A percentile compares a stretch with the other conserved stretches of the same genome.
Conservation (phyloP, 1,140 invertebrate species). For the Drosophila repleta region DNA sequence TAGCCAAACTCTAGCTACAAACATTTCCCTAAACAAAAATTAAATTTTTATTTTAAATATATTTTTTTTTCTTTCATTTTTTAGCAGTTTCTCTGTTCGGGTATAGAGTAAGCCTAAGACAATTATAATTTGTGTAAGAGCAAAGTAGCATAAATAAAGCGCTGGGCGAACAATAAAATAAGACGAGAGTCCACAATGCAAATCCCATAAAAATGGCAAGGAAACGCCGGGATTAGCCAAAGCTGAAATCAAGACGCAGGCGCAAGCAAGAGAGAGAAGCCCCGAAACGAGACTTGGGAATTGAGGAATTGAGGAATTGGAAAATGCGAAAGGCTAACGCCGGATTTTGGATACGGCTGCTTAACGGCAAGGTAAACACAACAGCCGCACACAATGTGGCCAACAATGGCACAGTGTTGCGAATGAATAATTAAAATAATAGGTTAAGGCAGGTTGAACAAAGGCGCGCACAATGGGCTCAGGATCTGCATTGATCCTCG, state of each 20-base stretch:
- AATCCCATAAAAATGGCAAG: conserved; percentile 42
- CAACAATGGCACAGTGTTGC: conserved; percentile 76
- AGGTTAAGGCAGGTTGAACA: conserved; percentile 72
- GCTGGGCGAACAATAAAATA: conserved; percentile 27
- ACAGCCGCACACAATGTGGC: conserved; percentile 40
- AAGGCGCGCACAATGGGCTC: conserved; percentile 48
- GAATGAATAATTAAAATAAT: conserved; percentile 78
- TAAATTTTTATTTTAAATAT: neutral
- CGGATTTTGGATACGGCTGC: conserved; percentile 52
- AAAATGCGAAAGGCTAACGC: conserved; percentile 42
- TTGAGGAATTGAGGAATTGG: neutral
- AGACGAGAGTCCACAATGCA: conserved; percentile 36
- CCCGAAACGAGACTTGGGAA: neutral
- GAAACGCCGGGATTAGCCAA: conserved; percentile 44
- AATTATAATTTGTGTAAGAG: conserved; percentile 61
- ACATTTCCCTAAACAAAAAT: no score
- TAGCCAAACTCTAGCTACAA: no score
- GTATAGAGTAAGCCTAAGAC: conserved; percentile 35
- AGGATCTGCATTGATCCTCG: conserved; percentile 63
- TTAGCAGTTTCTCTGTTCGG: neutral
- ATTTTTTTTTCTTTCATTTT: neutral
- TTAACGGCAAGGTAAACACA: conserved; percentile 53
- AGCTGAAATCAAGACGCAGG: conserved; percentile 23
- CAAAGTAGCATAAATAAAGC: conserved; percentile 39
- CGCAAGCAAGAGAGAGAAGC: neutral